Evolutionary conservation across 2,797 vertebrate species (phyloP).

Genomic region (Notamacropus eugenii): DNA sequence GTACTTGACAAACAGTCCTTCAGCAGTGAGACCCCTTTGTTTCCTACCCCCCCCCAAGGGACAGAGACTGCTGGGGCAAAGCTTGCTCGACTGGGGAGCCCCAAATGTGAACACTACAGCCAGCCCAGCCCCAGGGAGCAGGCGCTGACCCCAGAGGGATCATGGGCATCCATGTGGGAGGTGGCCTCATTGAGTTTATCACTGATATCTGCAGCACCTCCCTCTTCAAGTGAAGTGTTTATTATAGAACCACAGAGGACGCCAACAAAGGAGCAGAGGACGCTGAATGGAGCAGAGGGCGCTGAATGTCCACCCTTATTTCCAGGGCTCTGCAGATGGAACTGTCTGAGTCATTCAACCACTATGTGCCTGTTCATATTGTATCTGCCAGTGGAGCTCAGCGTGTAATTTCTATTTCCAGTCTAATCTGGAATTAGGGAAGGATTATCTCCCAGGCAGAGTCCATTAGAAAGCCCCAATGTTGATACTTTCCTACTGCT

Average conservation of each 20-base stretch:
- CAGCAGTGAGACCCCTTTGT: not conserved
- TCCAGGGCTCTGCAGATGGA: not conserved
- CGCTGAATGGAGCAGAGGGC: not conserved
- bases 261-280: not conserved
- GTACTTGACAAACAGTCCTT: not conserved
- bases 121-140: not conserved
- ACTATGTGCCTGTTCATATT: not conserved
- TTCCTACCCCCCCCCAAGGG: rapidly evolving
- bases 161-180: not conserved
- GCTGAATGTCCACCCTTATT: not conserved
- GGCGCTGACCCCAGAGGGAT: not conserved
- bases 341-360: not conserved
- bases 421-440: not conserved
- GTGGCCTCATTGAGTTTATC: not conserved
- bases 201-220: not conserved
- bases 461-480: not conserved
- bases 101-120: not conserved
- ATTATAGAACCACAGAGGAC: rapidly evolving
- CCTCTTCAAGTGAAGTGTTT: not conserved
- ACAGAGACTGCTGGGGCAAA: not conserved
- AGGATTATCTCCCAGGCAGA: not conserved
- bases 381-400: not conserved
- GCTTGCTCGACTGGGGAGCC: not conserved
- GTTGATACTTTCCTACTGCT: too few species aligned
- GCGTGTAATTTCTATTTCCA: not conserved